A percentile compares a stretch with the other conserved stretches of the same genome.
Conservation (phyloP, 2,113 vertebrate genomes). For the Cranoglanis bouderius region DNA sequence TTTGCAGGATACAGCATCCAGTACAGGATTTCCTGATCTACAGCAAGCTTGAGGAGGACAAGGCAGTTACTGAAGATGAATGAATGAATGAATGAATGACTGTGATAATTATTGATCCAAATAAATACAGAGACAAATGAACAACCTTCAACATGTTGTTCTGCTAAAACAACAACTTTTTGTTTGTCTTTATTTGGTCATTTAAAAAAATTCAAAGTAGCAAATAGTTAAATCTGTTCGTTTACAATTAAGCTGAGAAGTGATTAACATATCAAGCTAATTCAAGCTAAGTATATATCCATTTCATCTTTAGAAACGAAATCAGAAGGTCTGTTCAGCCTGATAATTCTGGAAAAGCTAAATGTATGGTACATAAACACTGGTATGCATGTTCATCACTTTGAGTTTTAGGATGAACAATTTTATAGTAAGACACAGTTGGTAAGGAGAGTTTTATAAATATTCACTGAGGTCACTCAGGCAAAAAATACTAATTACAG, state of each 20-base stretch:
- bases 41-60: neutral
- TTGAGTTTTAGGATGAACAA: neutral
- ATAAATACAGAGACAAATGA: neutral
- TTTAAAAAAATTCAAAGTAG: neutral
- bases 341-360: neutral
- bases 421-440: neutral
- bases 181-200: constrained; percentile 7
- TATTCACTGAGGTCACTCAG: neutral
- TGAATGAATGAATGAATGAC: neutral
- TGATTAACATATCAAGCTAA: neutral
- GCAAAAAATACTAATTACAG: neutral
- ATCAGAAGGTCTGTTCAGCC: neutral
- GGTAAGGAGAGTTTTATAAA: neutral
- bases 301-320: neutral
- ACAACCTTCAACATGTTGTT: neutral
- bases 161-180: neutral
- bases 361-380: neutral
- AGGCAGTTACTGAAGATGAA: neutral
- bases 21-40: neutral
- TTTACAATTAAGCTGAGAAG: neutral
- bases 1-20: too few species aligned
- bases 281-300: neutral
- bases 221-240: constrained; percentile 1
- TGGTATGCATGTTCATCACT: neutral
- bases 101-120: neutral